phyloP scores from a whole-genome alignment of 2,888 invertebrate species.

The Rapana venosa region DNA sequence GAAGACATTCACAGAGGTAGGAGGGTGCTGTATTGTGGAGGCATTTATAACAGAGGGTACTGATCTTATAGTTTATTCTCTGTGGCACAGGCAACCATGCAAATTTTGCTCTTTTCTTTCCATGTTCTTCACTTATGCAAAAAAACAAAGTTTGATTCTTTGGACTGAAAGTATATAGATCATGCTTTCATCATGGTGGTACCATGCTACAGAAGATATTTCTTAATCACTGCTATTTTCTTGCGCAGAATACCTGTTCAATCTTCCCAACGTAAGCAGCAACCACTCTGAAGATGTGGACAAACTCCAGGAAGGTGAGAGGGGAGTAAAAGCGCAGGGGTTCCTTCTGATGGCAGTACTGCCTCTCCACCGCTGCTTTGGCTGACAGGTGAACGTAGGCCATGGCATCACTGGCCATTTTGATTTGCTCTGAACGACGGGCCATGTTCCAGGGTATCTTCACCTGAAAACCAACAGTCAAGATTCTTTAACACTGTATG shows the following conservation, averaged over 20 bases:
- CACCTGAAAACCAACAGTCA: slow-evolving; percentile 55
- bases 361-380: slow-evolving; percentile 69
- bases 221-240: neutral
- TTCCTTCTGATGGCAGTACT: slow-evolving; percentile 71
- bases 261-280: slow-evolving; percentile 68
- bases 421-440: slow-evolving; percentile 66
- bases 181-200: too few species aligned
- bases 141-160: too few species aligned
- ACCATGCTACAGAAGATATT: too few species aligned
- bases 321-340: slow-evolving; percentile 73
- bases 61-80: too few species aligned
- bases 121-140: too few species aligned
- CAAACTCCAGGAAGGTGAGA: slow-evolving; percentile 74
- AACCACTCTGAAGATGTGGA: slow-evolving; percentile 73
- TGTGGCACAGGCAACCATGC: too few species aligned
- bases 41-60: too few species aligned
- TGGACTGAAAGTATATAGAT: too few species aligned
- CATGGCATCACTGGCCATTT: slow-evolving; percentile 72
- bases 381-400: slow-evolving; percentile 75
- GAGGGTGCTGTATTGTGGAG: too few species aligned
- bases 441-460: slow-evolving; percentile 71
- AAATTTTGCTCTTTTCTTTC: too few species aligned
- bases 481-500: too few species aligned
- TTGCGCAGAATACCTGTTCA: slow-evolving; percentile 69
- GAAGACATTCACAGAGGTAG: too few species aligned